Percentiles rank a stretch among this genome's conserved stretches.
These are phyloP conservation scores for Hylaeus anthracinus DNA, from an alignment of 1,140 invertebrate genomes.

Conservation along the genomic window DNA sequence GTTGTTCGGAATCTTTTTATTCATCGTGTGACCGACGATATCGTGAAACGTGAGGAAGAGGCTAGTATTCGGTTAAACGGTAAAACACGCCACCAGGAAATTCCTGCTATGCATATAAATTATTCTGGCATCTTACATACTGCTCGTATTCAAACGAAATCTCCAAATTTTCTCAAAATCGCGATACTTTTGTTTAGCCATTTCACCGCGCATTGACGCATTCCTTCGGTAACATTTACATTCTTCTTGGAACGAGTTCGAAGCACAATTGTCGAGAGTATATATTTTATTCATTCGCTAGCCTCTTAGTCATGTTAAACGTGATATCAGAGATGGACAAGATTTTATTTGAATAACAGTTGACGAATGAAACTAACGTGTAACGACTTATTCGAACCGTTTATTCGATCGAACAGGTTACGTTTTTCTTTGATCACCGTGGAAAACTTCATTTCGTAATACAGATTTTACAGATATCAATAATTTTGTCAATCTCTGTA, in stretches of 20 bases:
- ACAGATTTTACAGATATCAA: too few relatives aligned
- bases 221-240: neutral
- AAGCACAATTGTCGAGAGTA: neutral
- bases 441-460: too few relatives aligned
- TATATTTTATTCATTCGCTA: neutral
- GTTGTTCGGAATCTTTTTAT: constrained; percentile 18
- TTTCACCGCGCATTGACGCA: neutral
- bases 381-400: too few relatives aligned
- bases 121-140: too few relatives aligned
- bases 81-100: constrained; percentile 26
- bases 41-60: constrained; percentile 22
- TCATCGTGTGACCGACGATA: neutral
- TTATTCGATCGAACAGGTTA: too few relatives aligned
- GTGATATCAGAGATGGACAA: too few relatives aligned
- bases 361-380: too few relatives aligned
- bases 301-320: too few relatives aligned
- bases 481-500: too few relatives aligned
- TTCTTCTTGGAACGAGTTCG: neutral
- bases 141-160: too few relatives aligned
- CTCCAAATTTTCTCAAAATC: neutral
- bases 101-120: neutral
- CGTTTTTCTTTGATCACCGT: too few relatives aligned
- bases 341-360: too few relatives aligned
- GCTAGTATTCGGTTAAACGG: constrained; percentile 10
- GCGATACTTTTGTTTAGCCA: neutral